Conservation (phyloP, 2,888 invertebrate species). For the Trissolcus brochymenae region DNA sequence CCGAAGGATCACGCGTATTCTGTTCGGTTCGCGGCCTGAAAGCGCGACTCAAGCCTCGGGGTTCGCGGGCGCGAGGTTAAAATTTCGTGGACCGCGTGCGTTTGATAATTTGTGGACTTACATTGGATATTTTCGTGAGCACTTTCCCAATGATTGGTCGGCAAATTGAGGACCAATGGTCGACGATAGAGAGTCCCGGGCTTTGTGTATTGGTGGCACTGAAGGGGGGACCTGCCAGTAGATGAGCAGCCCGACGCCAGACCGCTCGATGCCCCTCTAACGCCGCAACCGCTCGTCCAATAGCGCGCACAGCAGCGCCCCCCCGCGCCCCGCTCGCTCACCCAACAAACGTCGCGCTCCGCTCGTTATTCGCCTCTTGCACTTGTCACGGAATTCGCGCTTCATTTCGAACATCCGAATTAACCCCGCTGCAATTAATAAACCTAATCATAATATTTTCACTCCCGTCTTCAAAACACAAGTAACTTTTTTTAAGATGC, state of each 20-base stretch:
- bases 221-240: constrained; percentile 75
- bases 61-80: constrained; percentile 33
- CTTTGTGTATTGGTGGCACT: constrained; percentile 86
- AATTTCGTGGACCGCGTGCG: constrained; percentile 62
- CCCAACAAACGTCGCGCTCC: constrained; percentile 57
- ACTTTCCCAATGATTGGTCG: constrained; percentile 94
- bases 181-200: constrained; percentile 82
- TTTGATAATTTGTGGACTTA: constrained; percentile 85
- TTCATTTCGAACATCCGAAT: constrained; percentile 43
- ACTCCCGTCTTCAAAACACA: no score
- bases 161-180: constrained; percentile 90
- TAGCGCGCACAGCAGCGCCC: constrained; percentile 60
- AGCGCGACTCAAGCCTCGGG: constrained; percentile 15
- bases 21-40: constrained; percentile 7
- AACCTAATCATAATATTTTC: no score
- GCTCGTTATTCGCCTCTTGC: constrained; percentile 53
- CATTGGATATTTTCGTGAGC: constrained; percentile 84
- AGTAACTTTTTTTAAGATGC: no score
- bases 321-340: constrained; percentile 59
- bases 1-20: constrained; percentile 56
- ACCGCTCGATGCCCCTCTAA: constrained; percentile 73
- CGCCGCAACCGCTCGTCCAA: constrained; percentile 63
- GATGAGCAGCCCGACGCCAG: constrained; percentile 71
- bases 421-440: constrained; percentile 11
- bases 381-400: constrained; percentile 49